Base-by-base conservation (phyloP, 2,888 invertebrate species). In the Cinara cedri region DNA sequence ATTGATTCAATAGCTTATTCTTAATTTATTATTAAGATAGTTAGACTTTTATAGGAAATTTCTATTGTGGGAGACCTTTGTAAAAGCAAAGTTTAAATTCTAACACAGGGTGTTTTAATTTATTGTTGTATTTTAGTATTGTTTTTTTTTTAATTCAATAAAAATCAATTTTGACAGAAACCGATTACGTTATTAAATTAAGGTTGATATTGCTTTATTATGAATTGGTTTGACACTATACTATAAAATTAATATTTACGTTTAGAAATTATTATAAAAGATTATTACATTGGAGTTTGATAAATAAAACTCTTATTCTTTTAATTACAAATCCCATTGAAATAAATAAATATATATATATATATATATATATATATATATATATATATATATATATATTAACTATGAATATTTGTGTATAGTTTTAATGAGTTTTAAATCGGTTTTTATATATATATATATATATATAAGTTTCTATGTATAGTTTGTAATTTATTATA, bases 1-100 rank as follows among this genome's bases (percentile, higher is more conserved):
- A 76, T 76, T 66, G 75, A 75, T 74, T 74, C 63, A 0, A 62
- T 46, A 46, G 44, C 65, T 75, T 66, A 55, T 76, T 66, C 66
- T 76, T 55, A 26, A 66, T 66, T 55, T 66, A 76, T 54, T 65
- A 21, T 65, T 60, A 70, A 55, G 24, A n/a, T n/a, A 57, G 57
- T 55, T 10, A 26, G 19, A 72, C 21, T 72, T 51, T n/a, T 72
- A 62, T 63, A 66, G 14, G 66, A 26, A 44, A 55, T 55, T 55
- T 46, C 13, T 66, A 26, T 66, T n/a, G 16, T 19, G 13, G 44
- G 34, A 34, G 6, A 44, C 44, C 24, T 34, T 54, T 54, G 0
- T 16, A 34, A 4, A 34, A 26, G 8, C 51, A n/a, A 19, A 34
- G 14, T 72, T 60, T 19, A 49, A 46, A 72, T 14, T 44, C 21